These are phyloP conservation scores for Lepidonotus clava DNA, from an alignment of 2,888 invertebrate species.

Conservation along the genomic window DNA sequence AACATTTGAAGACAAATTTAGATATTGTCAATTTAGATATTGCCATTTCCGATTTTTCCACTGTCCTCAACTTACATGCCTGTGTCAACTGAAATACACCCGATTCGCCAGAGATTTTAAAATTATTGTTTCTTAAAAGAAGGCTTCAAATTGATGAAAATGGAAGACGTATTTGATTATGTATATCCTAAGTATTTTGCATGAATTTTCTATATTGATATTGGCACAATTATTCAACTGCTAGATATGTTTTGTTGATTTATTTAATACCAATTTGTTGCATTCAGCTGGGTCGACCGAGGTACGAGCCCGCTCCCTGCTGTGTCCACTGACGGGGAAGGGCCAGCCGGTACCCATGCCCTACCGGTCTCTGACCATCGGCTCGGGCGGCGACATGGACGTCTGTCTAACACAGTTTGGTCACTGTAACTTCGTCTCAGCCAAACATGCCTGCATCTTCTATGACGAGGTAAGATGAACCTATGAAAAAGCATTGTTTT, in stretches of 20 bases:
- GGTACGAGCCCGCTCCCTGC: constrained; percentile 84
- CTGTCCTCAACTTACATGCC: no score
- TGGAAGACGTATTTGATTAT: no score
- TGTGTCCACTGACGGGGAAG: constrained; percentile 84
- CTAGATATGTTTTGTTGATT: not conserved
- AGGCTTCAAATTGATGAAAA: no score
- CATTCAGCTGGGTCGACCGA: constrained; percentile 64
- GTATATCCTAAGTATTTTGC: no score
- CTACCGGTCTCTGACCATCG: constrained; percentile 86
- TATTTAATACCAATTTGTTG: not conserved
- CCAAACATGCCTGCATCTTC: constrained; percentile 79
- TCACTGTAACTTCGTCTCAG: constrained; percentile 78
- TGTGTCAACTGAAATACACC: no score
- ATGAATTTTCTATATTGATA: no score
- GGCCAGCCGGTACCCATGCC: constrained; percentile 85
- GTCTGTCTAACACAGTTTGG: constrained; percentile 82
- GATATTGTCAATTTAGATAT: no score
- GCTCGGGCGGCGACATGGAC: constrained; percentile 83
- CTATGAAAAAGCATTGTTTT: no score
- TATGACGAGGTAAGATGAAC: constrained; percentile 78
- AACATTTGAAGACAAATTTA: no score
- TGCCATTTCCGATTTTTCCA: no score
- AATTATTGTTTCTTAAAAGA: no score
- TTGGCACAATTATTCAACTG: not conserved
- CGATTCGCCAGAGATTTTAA: no score